phyloP scores from a whole-genome alignment of 2,888 invertebrate genomes.

The Plagodis dolabraria region DNA sequence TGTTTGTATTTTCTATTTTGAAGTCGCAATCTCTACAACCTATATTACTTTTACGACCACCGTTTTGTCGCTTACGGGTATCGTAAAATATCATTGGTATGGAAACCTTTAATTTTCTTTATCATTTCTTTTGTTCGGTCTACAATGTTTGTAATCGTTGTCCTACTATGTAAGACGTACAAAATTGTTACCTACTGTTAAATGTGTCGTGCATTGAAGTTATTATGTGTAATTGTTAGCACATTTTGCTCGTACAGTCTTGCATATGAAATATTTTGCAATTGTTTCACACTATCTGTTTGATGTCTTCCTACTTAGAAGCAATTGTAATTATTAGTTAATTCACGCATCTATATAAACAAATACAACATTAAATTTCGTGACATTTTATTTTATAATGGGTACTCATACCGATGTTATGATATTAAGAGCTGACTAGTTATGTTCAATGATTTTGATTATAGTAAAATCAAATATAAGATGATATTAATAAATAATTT shows the following conservation, averaged over 20 bases:
- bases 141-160: constrained; percentile 71
- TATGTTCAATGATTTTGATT: too few species aligned
- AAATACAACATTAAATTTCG: too few species aligned
- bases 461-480: too few species aligned
- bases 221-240: constrained; percentile 1
- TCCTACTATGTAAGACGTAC: constrained; percentile 57
- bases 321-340: too few species aligned
- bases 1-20: constrained; percentile 30
- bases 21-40: constrained; percentile 47
- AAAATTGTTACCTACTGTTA: constrained; percentile 35
- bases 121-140: constrained; percentile 72
- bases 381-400: too few species aligned
- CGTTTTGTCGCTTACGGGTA: constrained; percentile 77
- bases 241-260: neutral
- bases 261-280: too few species aligned
- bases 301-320: too few species aligned
- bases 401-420: too few species aligned
- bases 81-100: constrained; percentile 78
- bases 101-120: constrained; percentile 80
- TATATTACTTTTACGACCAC: constrained; percentile 73
- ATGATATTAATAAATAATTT: too few species aligned
- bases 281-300: too few species aligned
- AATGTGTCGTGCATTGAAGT: constrained; percentile 10
- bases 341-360: too few species aligned
- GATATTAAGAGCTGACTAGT: too few species aligned